Percentiles rank a stretch among this genome's conserved stretches.
phyloP scores from a whole-genome alignment of 2,888 invertebrate species.

The Rhagonycha lutea region DNA sequence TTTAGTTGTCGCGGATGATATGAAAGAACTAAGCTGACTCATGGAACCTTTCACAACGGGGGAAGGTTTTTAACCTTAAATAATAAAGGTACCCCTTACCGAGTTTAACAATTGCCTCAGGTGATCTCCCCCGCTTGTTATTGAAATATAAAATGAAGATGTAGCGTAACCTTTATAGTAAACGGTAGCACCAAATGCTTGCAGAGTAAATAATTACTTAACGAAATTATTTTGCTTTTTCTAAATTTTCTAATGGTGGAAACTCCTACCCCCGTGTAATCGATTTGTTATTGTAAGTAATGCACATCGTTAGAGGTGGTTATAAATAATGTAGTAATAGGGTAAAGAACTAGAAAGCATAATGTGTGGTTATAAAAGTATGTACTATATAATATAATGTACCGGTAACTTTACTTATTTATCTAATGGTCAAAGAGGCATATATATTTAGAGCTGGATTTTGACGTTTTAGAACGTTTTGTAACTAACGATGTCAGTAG shows the following conservation, averaged over 20 bases:
- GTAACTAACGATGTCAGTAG: not conserved
- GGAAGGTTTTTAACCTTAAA: constrained; percentile 30
- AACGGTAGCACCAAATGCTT: constrained; percentile 7
- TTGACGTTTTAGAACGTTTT: not conserved
- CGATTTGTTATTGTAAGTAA: not conserved
- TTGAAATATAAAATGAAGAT: constrained; percentile 26
- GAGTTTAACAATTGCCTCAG: constrained; percentile 13
- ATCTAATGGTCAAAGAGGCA: not conserved
- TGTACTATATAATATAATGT: not conserved
- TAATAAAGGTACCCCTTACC: constrained; percentile 29
- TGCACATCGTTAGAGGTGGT: not conserved
- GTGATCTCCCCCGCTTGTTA: constrained; percentile 7
- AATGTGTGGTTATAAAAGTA: not conserved
- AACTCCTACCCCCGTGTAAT: not conserved
- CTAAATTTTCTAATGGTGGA: not conserved
- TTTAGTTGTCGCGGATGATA: constrained; percentile 22
- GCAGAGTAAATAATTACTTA: not conserved
- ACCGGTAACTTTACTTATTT: not conserved
- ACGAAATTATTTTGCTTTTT: not conserved
- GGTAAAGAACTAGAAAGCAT: not conserved
- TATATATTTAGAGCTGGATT: not conserved
- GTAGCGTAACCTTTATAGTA: constrained; percentile 8
- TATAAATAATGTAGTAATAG: not conserved
- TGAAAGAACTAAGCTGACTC: constrained; percentile 35
- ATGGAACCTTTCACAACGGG: constrained; percentile 32